These are phyloP conservation scores for Laticauda laticaudata DNA, from an alignment of 2,113 vertebrate genomes.

Conservation along the genomic window DNA sequence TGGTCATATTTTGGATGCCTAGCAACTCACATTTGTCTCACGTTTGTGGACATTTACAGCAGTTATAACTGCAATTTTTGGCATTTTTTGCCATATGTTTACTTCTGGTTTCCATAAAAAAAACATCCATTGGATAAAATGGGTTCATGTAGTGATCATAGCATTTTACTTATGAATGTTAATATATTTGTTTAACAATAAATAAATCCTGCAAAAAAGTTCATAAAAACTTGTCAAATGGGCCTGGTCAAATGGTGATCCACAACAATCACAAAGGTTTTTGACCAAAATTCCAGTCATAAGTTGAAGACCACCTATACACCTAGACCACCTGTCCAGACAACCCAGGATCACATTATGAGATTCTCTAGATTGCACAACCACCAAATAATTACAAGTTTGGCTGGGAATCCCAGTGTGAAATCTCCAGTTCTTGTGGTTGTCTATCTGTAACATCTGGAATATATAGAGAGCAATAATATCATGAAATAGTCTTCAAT, in stretches of 20 bases:
- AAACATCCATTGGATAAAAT: background rate
- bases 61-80: background rate
- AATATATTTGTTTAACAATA: background rate
- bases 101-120: background rate
- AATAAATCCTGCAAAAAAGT: background rate
- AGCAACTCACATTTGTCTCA: background rate
- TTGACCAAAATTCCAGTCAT: background rate
- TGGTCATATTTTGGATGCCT: background rate
- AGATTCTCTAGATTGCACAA: accelerated
- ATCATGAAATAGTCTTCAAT: background rate
- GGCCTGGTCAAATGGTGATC: background rate
- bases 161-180: background rate
- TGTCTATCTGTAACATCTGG: background rate
- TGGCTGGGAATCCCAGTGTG: background rate
- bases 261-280: background rate
- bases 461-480: background rate
- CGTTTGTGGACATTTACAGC: background rate
- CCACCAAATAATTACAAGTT: background rate
- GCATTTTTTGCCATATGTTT: background rate
- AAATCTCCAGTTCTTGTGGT: background rate
- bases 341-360: background rate
- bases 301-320: background rate
- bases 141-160: background rate
- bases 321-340: accelerated
- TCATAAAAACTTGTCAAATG: background rate